A percentile compares a stretch with the other conserved stretches of the same genome.
These are phyloP conservation scores for Lepus oiostolus DNA, from an alignment of 2,797 vertebrate species.

Conservation along the genomic window DNA sequence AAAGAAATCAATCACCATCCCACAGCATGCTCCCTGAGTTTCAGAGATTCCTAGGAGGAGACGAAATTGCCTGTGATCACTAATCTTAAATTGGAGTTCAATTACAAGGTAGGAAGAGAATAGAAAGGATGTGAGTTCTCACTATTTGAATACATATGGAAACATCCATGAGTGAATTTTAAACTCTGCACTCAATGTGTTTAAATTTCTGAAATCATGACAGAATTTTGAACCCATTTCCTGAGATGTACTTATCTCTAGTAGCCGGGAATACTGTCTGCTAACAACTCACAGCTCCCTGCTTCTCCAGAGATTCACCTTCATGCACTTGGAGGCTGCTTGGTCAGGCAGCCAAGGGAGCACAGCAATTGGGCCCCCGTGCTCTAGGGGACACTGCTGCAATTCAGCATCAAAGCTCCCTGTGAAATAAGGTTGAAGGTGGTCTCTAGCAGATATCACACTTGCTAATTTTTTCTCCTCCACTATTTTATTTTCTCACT, in stretches of 20 bases:
- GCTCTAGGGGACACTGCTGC: no score
- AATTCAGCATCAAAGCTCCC: not conserved
- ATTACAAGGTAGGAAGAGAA: conserved; percentile 12
- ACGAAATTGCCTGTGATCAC: conserved; percentile 61
- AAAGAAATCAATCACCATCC: conserved; percentile 74
- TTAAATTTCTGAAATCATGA: conserved; percentile 23
- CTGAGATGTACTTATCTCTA: not conserved
- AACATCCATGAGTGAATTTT: not conserved
- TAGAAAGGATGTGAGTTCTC: not conserved
- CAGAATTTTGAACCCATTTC: not conserved
- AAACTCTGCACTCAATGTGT: not conserved
- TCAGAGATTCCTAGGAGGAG: conserved; percentile 59
- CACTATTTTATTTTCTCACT: not conserved
- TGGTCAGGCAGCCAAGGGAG: not conserved
- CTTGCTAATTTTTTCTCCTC: not conserved
- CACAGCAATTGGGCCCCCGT: no score
- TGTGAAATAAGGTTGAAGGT: not conserved
- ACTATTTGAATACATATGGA: not conserved
- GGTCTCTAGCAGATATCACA: not conserved
- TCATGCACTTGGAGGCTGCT: not conserved
- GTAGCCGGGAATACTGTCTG: not conserved
- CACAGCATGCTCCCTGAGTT: conserved; percentile 53
- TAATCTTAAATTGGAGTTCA: conserved; percentile 50
- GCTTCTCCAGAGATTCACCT: not conserved
- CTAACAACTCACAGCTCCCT: not conserved